phyloP scores from a whole-genome alignment of 2,797 vertebrate species.

The Propithecus perrieri region DNA sequence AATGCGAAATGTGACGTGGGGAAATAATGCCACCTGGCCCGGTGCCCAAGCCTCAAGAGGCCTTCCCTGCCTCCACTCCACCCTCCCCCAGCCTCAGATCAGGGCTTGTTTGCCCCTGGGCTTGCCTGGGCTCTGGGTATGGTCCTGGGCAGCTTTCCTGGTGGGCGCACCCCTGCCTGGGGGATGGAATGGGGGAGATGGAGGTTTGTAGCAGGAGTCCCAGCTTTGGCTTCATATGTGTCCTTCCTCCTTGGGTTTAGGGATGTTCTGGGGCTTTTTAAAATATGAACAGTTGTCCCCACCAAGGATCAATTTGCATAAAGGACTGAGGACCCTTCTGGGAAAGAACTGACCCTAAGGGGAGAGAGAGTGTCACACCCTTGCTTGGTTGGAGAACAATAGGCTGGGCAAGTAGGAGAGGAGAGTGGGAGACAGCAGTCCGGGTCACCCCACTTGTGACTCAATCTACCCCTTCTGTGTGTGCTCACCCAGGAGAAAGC shows the following conservation, averaged over 20 bases:
- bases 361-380: not conserved
- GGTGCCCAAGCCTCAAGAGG: no score
- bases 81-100: not conserved
- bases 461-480: not conserved
- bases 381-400: not conserved
- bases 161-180: fast-evolving
- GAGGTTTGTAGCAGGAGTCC: not conserved
- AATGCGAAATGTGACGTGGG: not conserved
- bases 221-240: not conserved
- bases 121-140: not conserved
- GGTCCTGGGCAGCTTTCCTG: not conserved
- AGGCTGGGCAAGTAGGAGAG: not conserved
- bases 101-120: no score
- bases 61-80: not conserved
- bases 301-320: not conserved
- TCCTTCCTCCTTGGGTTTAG: not conserved
- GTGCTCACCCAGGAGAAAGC: not conserved
- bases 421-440: not conserved
- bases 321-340: not conserved
- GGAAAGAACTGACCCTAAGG: not conserved
- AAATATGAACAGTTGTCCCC: not conserved
- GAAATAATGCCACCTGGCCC: not conserved
- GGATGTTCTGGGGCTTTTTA: not conserved
- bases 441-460: not conserved
- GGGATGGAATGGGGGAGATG: not conserved